A percentile compares a stretch with the other conserved stretches of the same genome.
Evolutionary conservation across 2,888 invertebrate genomes (phyloP).

Genomic region (Ochlodes sylvanus): DNA sequence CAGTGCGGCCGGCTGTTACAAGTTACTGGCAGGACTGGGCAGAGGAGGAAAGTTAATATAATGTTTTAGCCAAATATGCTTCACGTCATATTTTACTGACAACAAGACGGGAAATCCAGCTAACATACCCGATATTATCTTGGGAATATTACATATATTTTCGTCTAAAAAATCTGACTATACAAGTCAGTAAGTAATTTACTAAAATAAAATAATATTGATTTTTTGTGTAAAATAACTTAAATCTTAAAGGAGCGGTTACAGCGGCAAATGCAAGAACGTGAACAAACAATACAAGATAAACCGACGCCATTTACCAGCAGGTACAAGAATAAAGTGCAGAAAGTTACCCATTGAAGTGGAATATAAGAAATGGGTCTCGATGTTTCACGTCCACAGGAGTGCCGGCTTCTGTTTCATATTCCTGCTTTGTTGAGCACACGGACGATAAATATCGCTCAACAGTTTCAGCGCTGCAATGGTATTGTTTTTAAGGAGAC

Average conservation of each 20-base stretch:
- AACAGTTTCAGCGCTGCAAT: background rate
- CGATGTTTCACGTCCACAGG: slow-evolving; percentile 16
- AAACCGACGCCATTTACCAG: slow-evolving; percentile 14
- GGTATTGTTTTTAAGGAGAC: background rate
- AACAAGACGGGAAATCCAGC: too few species aligned
- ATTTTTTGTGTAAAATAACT: background rate
- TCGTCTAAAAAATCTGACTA: too few species aligned
- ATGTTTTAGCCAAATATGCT: too few species aligned
- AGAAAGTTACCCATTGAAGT: slow-evolving; percentile 27
- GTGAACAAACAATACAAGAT: slow-evolving; percentile 13
- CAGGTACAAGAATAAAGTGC: slow-evolving; percentile 24
- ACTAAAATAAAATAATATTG: too few species aligned
- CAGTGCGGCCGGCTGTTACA: too few species aligned
- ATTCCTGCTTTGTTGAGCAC: slow-evolving; percentile 8
- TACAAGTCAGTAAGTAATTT: too few species aligned
- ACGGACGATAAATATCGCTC: background rate
- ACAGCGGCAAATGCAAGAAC: background rate
- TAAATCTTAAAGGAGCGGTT: background rate
- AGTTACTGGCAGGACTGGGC: too few species aligned
- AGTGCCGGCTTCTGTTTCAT: slow-evolving; percentile 10
- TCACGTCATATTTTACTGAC: too few species aligned
- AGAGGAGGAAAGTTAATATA: too few species aligned
- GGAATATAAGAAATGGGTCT: slow-evolving; percentile 31
- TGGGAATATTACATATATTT: too few species aligned
- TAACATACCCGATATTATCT: too few species aligned